Base-by-base conservation (phyloP, 2,888 invertebrate species). In the Rhorus exstirpatorius region DNA sequence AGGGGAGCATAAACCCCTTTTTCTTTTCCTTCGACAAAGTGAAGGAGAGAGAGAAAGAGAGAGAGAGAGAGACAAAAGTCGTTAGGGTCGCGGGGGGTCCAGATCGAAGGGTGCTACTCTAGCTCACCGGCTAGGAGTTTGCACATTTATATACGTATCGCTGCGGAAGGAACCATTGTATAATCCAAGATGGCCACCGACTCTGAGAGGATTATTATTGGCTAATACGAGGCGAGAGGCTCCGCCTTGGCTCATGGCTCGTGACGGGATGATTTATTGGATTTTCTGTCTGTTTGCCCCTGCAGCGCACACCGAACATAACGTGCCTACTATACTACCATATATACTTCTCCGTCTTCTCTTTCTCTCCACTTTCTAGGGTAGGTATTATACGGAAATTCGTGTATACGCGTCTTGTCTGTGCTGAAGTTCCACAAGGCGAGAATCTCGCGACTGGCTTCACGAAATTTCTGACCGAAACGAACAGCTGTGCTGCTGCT, bases 211-310 rank as follows among this genome's bases (percentile, higher is more conserved):
- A 93, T 94, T 94, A 94, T 94, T 94, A 94, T 94, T 94, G 94
- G 94, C 94, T 94, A 94, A 94, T 93, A 93, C 93, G 93, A 93
- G 93, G 93, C 93, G 93, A 93, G 93, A 92, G 92, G 94, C 94
- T 93, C 94, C 94, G 94, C 94, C 94, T 94, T 93, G 93, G 93
- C 93, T 93, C 92, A 92, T 93, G 93, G 93, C 93, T 93, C 93
- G 94, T 94, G 94, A 94, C 94, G 93, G 93, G 93, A 94, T 94
- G 94, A 94, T 94, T 93, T 93, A 94, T 94, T 92, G 93, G 93
- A 93, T 93, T 93, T 93, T 93, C 93, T 93, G 93, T 93, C 92
- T 92, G 91, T 90, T 92, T 92, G 92, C 91, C 92, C 92, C 90
- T 92, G 90, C 91, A 90, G 87, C 89, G 87, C 89, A 89, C 89